Conservation (phyloP, 2,797 vertebrate genomes). For the Phalanger gymnotis region DNA sequence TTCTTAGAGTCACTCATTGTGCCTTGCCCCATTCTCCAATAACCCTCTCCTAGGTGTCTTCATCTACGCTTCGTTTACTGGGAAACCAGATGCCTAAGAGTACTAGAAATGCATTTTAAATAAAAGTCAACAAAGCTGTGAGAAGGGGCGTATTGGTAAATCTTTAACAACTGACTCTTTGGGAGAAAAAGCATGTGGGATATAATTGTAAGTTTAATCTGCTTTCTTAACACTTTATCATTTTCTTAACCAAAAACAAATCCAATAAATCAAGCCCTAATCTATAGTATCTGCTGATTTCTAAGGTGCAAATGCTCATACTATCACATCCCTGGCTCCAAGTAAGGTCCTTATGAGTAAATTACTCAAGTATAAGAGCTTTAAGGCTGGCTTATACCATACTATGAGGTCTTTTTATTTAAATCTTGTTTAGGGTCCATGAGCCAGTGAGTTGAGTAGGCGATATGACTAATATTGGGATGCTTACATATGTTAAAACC, state of each 20-base stretch:
- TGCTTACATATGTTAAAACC: not conserved
- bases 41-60: not conserved
- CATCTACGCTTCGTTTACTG: not conserved
- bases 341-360: not conserved
- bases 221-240: not conserved
- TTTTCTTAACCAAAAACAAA: not conserved
- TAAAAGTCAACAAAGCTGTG: not conserved
- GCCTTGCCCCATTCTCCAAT: not conserved
- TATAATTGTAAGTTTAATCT: not conserved
- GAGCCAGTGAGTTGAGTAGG: not conserved
- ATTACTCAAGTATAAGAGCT: not conserved
- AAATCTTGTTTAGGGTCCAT: not conserved
- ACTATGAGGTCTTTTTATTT: not conserved
- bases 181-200: not conserved
- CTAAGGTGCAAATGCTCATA: not conserved
- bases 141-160: not conserved
- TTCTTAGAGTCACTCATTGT: not conserved
- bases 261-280: not conserved
- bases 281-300: not conserved
- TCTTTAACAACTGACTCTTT: not conserved
- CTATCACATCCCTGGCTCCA: not conserved
- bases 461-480: not conserved
- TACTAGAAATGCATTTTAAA: not conserved
- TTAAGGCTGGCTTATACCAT: not conserved
- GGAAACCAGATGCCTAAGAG: not conserved